Evolutionary conservation across 2,113 vertebrate genomes (phyloP).

Genomic region (Heterotis niloticus): DNA sequence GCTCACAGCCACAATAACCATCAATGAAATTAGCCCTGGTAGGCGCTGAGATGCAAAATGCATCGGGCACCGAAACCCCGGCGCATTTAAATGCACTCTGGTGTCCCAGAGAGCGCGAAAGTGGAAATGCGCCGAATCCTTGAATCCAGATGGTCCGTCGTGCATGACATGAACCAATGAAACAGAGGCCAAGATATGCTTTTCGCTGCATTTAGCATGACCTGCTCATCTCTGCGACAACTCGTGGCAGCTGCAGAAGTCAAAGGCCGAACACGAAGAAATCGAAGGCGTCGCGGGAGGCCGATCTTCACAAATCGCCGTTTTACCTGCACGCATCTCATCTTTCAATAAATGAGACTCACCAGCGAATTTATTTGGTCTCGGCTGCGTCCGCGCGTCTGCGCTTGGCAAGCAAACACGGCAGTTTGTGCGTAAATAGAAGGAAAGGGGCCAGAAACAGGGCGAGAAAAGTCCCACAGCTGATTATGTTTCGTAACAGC

Average conservation of each 20-base stretch:
- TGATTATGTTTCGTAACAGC: neutral
- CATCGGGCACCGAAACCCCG: neutral
- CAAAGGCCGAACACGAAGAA: too few species aligned
- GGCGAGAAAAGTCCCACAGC: conserved; percentile 4
- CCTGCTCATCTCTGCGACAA: too few species aligned
- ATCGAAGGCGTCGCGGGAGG: too few species aligned
- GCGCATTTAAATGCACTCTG: neutral
- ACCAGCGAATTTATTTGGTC: neutral
- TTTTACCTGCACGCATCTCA: too few species aligned
- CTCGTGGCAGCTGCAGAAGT: too few species aligned
- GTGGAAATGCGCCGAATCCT: neutral
- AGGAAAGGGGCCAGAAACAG: neutral
- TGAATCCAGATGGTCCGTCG: conserved; percentile 16
- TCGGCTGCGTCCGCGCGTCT: neutral
- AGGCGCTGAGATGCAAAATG: neutral
- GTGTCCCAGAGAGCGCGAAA: neutral
- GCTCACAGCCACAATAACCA: neutral
- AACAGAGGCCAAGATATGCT: neutral
- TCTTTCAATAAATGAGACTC: too few species aligned
- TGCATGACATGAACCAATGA: neutral
- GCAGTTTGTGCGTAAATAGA: neutral
- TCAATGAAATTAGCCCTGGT: neutral
- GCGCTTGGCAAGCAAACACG: neutral
- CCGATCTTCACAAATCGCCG: too few species aligned
- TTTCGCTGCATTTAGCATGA: conserved; percentile 13